These are phyloP conservation scores for Lepisosteus oculatus DNA, from an alignment of 2,113 vertebrate species.

Conservation along the genomic window DNA sequence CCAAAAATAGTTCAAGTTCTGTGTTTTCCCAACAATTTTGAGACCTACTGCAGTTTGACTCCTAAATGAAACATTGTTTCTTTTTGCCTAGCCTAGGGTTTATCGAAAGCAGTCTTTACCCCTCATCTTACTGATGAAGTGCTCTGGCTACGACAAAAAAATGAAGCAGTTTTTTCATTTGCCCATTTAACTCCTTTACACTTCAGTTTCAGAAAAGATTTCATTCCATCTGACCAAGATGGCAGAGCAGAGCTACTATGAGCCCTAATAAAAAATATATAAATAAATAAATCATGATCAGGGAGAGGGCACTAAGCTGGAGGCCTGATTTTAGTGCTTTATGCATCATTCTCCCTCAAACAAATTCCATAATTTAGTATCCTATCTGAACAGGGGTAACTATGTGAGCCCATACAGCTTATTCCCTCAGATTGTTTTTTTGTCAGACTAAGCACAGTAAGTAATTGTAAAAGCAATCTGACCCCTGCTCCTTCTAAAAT, in stretches of 20 bases:
- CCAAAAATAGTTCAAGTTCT: no score
- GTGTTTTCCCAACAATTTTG: no score
- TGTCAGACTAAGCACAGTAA: conserved; percentile 27
- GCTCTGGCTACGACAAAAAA: no score
- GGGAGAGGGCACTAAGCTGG: conserved; percentile 4
- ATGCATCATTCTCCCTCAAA: conserved; percentile 37
- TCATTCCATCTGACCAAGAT: no score
- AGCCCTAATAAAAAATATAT: background rate
- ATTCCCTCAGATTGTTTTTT: conserved; percentile 8
- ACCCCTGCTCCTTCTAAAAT: conserved; percentile 35
- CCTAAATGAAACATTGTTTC: no score
- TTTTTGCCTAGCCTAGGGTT: no score
- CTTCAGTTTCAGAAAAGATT: no score
- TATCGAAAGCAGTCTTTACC: no score
- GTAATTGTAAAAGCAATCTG: conserved; percentile 30
- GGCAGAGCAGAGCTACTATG: background rate
- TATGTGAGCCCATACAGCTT: background rate
- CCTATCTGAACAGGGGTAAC: background rate
- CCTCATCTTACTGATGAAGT: no score
- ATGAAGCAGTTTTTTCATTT: no score
- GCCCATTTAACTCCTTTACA: no score
- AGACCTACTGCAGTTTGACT: no score
- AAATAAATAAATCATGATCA: background rate
- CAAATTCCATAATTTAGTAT: conserved; percentile 17
- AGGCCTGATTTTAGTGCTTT: conserved; percentile 30